Evolutionary conservation across 2,113 vertebrate genomes (phyloP).

Genomic region (Piprites chloris): DNA sequence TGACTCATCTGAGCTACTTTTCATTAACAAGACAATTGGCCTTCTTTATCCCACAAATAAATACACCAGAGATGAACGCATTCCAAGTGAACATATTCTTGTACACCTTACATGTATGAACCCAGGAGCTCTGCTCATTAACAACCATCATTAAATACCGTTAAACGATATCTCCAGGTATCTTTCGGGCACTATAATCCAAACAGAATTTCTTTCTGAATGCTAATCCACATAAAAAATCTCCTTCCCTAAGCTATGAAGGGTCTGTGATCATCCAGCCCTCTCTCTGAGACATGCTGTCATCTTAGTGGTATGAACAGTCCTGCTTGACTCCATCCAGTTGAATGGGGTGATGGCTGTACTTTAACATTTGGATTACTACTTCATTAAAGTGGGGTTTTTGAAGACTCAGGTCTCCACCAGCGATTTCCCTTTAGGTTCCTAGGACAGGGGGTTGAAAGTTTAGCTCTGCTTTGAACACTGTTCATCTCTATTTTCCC

Average conservation of each 20-base stretch:
- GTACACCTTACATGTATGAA: background rate
- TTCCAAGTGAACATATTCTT: background rate
- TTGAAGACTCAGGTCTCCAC: background rate
- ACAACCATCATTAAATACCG: background rate
- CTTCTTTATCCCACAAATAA: background rate
- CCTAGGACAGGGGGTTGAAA: background rate
- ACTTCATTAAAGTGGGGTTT: background rate
- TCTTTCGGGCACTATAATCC: background rate
- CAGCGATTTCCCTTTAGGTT: background rate
- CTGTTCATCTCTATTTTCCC: background rate
- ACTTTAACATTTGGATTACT: background rate
- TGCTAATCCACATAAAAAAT: background rate
- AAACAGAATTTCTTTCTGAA: background rate
- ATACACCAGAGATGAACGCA: background rate
- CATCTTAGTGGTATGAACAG: background rate
- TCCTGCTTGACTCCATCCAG: background rate
- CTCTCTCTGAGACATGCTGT: background rate
- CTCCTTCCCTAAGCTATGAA: background rate
- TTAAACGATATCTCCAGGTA: background rate
- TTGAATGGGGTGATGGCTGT: background rate
- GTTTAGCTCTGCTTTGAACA: background rate
- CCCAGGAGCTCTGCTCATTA: background rate
- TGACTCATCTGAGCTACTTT: background rate
- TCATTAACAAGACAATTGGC: background rate
- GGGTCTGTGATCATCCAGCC: background rate